Conservation (phyloP, 2,113 vertebrate genomes). For the Ophthalmolycus amberensis region DNA sequence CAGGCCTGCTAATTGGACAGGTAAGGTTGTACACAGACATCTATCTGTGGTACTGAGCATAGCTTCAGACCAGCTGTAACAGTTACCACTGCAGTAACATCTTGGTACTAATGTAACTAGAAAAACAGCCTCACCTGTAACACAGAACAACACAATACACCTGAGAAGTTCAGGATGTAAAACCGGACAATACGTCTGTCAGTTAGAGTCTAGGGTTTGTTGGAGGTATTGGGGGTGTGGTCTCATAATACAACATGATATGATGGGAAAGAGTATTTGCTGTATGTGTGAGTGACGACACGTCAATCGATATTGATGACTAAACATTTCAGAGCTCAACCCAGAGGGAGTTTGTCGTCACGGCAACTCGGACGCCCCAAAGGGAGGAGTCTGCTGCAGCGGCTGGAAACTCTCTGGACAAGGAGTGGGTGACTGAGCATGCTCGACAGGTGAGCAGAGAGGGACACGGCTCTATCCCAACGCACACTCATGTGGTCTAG, state of each 20-base stretch:
- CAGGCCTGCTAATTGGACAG: constrained; percentile 93
- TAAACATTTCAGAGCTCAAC: constrained; percentile 84
- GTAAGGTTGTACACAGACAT: constrained; percentile 70
- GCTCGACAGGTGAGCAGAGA: constrained; percentile 87
- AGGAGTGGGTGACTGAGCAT: constrained; percentile 89
- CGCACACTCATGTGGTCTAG: neutral
- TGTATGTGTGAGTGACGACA: neutral
- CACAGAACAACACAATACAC: no score
- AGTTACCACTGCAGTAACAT: neutral
- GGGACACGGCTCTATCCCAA: neutral
- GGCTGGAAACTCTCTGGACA: constrained; percentile 53
- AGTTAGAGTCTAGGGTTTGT: neutral
- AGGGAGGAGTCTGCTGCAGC: constrained; percentile 75
- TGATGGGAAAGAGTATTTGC: neutral
- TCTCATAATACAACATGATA: neutral
- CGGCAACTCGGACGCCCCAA: constrained; percentile 87
- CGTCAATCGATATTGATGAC: neutral
- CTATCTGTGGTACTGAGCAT: neutral
- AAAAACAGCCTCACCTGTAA: neutral
- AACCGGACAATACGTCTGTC: neutral
- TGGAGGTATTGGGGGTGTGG: neutral
- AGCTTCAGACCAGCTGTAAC: neutral
- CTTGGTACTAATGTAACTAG: neutral
- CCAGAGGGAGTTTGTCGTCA: constrained; percentile 90
- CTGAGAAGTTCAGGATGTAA: neutral